Evolutionary conservation across 2,797 vertebrate species (phyloP).

Genomic region (Falco cherrug): DNA sequence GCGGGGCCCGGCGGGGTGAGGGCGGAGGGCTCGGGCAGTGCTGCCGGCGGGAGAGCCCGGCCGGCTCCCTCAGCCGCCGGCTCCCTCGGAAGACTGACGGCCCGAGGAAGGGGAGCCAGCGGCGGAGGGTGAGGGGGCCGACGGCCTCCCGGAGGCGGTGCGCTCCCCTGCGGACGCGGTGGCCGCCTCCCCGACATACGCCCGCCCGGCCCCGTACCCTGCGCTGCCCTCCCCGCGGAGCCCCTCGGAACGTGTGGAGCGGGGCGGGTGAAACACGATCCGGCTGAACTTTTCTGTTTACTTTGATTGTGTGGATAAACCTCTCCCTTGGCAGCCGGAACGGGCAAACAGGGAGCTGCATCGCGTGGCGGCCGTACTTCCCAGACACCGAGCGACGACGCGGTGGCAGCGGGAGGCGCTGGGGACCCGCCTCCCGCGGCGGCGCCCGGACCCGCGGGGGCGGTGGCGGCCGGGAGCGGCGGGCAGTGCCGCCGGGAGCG

Average conservation of each 20-base stretch:
- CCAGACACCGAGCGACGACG: not conserved
- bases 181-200: not conserved
- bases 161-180: not conserved
- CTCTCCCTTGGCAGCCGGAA: slow-evolving; percentile 36
- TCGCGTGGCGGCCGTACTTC: not conserved
- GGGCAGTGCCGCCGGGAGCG: too few relatives aligned
- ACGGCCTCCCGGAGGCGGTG: not conserved
- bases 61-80: not conserved
- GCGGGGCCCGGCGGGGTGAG: not conserved
- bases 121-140: not conserved
- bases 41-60: not conserved
- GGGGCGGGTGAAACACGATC: slow-evolving; percentile 11
- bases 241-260: not conserved
- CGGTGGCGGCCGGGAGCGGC: too few relatives aligned
- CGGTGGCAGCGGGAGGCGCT: not conserved
- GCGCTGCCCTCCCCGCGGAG: not conserved
- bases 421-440: too few relatives aligned
- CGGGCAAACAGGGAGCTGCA: not conserved
- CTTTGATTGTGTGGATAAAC: slow-evolving; percentile 19
- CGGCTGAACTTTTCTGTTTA: slow-evolving; percentile 19
- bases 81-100: not conserved
- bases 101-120: not conserved
- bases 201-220: not conserved
- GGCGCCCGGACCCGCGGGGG: too few relatives aligned
- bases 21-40: not conserved